phyloP scores from a whole-genome alignment of 2,113 vertebrate species.

The Hystrix brachyura region DNA sequence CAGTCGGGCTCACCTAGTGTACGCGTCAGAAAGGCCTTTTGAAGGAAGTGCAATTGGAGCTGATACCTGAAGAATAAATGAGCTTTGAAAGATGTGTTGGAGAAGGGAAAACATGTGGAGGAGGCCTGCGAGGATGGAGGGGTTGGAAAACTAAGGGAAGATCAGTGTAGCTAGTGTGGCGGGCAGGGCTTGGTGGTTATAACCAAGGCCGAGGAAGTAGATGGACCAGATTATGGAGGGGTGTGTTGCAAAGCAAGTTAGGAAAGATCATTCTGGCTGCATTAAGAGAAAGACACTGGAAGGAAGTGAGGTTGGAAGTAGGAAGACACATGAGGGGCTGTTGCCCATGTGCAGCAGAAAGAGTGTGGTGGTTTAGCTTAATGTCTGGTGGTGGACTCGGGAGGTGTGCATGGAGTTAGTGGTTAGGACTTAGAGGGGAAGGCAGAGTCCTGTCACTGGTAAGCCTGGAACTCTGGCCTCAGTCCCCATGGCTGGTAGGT shows the following conservation, averaged over 20 bases:
- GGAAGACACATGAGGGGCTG: neutral
- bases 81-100: neutral
- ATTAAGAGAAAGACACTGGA: neutral
- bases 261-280: neutral
- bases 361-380: neutral
- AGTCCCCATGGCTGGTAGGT: neutral
- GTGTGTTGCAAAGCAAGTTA: neutral
- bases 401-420: neutral
- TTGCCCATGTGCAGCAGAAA: neutral
- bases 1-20: neutral
- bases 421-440: neutral
- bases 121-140: neutral
- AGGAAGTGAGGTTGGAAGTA: neutral
- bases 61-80: neutral
- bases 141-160: neutral
- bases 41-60: neutral
- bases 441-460: neutral
- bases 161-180: accelerated
- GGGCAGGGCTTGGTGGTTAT: neutral
- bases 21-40: neutral
- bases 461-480: neutral
- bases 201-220: neutral
- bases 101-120: neutral
- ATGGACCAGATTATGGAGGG: neutral
- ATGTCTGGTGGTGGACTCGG: neutral